Evolutionary conservation across 2,888 invertebrate genomes (phyloP), one percentile per base, ranked within the genome.

Genomic region (Aphidoletes aphidimyza): DNA sequence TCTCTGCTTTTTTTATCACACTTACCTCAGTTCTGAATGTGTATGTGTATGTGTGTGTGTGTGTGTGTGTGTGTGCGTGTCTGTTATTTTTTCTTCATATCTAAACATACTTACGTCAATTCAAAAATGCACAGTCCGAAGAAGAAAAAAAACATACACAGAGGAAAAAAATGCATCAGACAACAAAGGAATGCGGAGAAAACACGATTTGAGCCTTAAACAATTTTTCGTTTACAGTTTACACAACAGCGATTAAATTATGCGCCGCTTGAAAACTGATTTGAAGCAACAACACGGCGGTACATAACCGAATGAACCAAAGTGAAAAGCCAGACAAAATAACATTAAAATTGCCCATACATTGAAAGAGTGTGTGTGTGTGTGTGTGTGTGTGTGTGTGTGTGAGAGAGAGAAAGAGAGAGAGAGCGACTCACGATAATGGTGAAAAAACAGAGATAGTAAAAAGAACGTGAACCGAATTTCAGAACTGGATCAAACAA

Each of bases 401-500:
- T n/a, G n/a, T n/a, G n/a, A n/a, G n/a, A n/a, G 11, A 59, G 2
- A 59, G 26, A 69, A 1, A 81, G 37, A 81, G 36, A 78, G 36
- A 34, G 36, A 78, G 34, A 78, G 36, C n/a, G n/a, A n/a, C n/a
- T n/a, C n/a, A n/a, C n/a, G n/a, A n/a, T n/a, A n/a, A 37, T 8
- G 19, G 34, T 34, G 3, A 30, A 5, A 37, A 37, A 81, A n/a
- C 81, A 39, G 37, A 69, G 36, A 9, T 3, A 30, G 26, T 11
- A 6, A n/a, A 81, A 81, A 11, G 37, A 81, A 81, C 37, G 81
- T 37, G 81, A 81, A 81, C 36, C 81, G 81, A 81, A 81, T 81
- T 81, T 37, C 37, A 81, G 81, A 81, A 81, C 22, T 81, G 81
- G 81, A 81, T 81, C 81, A 81, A 81, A 81, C 81, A 81, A 81